A percentile compares a stretch with the other conserved stretches of the same genome.
Conservation (phyloP, 2,113 vertebrate species). For the Lynx canadensis region DNA sequence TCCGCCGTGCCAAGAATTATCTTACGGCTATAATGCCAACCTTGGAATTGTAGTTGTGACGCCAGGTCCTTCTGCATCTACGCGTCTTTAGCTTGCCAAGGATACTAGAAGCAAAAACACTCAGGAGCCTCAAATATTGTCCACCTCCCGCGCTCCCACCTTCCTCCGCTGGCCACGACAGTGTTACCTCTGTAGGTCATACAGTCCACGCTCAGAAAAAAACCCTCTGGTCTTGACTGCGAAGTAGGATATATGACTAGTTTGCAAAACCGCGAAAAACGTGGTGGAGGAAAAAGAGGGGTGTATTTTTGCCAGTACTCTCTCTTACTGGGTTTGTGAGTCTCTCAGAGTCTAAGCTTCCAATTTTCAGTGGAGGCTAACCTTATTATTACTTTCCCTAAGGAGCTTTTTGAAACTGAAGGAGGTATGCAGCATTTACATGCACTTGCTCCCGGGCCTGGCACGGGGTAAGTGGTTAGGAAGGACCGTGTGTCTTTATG, state of each 20-base stretch:
- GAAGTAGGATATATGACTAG: not conserved
- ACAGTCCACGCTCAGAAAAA: not conserved
- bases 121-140: not conserved
- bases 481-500: not conserved
- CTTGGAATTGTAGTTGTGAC: not conserved
- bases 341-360: not conserved
- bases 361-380: not conserved
- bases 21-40: not conserved
- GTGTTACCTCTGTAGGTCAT: not conserved
- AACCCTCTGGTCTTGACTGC: not conserved
- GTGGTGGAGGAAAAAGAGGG: not conserved
- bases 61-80: not conserved
- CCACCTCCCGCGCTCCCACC: rapidly evolving
- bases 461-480: not conserved
- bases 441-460: not conserved
- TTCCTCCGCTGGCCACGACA: not conserved
- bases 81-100: not conserved
- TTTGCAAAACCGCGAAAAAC: not conserved
- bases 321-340: not conserved
- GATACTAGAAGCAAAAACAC: not conserved
- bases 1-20: not conserved
- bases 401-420: not conserved
- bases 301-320: not conserved
- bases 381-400: not conserved
- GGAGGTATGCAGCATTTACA: not conserved